A percentile compares a stretch with the other conserved stretches of the same genome.
Evolutionary conservation across 2,888 invertebrate species (phyloP).

Genomic region (Drosophila parthenogenetica): DNA sequence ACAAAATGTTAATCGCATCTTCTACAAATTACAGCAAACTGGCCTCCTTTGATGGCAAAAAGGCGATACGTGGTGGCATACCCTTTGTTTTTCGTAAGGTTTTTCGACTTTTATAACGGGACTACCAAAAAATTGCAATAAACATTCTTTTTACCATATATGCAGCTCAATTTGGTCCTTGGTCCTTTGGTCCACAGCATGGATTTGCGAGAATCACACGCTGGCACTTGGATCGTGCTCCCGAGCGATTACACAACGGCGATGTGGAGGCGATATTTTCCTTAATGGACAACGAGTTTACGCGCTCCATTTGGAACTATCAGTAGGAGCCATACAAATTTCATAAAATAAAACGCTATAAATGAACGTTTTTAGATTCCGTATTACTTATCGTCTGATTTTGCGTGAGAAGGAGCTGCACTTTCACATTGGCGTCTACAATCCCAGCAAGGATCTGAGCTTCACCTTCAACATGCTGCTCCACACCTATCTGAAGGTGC

Average conservation of each 20-base stretch:
- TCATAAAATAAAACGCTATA: background rate
- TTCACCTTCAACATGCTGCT: slow-evolving; percentile 96
- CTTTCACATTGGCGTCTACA: slow-evolving; percentile 96
- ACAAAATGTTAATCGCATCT: slow-evolving; percentile 3
- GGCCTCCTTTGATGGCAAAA: slow-evolving; percentile 97
- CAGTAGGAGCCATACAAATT: slow-evolving; percentile 87
- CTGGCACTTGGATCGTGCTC: slow-evolving; percentile 96
- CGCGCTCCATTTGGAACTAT: slow-evolving; percentile 97
- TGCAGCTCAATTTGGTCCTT: slow-evolving; percentile 96
- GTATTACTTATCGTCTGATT: slow-evolving; percentile 96
- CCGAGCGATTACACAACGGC: slow-evolving; percentile 94
- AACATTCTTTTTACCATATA: background rate
- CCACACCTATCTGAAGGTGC: slow-evolving; percentile 98
- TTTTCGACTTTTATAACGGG: background rate
- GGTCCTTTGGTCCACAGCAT: slow-evolving; percentile 97
- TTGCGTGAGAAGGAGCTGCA: slow-evolving; percentile 96
- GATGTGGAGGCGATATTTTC: slow-evolving; percentile 97
- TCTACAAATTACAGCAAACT: slow-evolving; percentile 91
- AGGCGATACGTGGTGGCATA: slow-evolving; percentile 97
- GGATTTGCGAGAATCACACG: slow-evolving; percentile 97
- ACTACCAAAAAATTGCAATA: background rate
- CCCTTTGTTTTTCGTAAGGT: slow-evolving; percentile 98
- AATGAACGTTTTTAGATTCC: slow-evolving; percentile 88
- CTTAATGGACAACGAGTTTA: slow-evolving; percentile 96
- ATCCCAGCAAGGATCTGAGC: slow-evolving; percentile 95